phyloP scores from a whole-genome alignment of 2,113 vertebrate genomes.

The Sorex fumeus region DNA sequence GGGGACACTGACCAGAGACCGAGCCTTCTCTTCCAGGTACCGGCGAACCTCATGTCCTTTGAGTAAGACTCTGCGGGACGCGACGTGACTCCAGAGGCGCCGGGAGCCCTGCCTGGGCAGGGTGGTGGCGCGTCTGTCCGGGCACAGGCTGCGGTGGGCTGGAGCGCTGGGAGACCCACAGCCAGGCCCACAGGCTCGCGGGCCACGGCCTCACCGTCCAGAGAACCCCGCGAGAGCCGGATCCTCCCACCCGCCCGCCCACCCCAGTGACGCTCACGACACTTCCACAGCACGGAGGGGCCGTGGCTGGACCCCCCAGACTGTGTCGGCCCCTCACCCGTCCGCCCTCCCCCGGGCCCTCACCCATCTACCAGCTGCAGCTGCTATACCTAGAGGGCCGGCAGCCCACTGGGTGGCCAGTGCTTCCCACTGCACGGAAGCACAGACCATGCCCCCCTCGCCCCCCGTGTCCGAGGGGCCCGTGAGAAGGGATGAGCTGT shows the following conservation, averaged over 20 bases:
- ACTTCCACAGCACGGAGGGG: conserved; percentile 72
- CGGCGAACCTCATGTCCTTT: conserved; percentile 97
- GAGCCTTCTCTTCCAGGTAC: conserved; percentile 91
- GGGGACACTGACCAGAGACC: conserved; percentile 57
- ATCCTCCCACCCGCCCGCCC: conserved; percentile 22
- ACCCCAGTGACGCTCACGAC: conserved; percentile 70
- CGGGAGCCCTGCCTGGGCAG: conserved; percentile 86
- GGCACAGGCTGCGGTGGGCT: conserved; percentile 76
- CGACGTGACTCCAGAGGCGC: conserved; percentile 87
- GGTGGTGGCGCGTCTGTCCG: conserved; percentile 73
- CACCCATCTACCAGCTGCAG: conserved; percentile 88
- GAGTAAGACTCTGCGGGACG: conserved; percentile 90
- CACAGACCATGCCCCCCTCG: conserved; percentile 86
- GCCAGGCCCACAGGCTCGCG: conserved; percentile 76
- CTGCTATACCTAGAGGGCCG: conserved; percentile 56
- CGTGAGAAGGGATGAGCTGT: conserved; percentile 81
- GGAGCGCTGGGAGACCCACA: conserved; percentile 67
- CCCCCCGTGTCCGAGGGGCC: conserved; percentile 83
- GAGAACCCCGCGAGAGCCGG: conserved; percentile 32
- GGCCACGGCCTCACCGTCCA: conserved; percentile 54
- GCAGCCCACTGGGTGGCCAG: conserved; percentile 90
- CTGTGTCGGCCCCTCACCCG: conserved; percentile 62
- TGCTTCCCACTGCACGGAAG: conserved; percentile 88
- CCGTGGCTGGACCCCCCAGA: conserved; percentile 69
- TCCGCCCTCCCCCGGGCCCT: conserved; percentile 77